These are phyloP conservation scores for Cheilosia urbana DNA, from an alignment of 2,888 invertebrate genomes.

Conservation along the genomic window DNA sequence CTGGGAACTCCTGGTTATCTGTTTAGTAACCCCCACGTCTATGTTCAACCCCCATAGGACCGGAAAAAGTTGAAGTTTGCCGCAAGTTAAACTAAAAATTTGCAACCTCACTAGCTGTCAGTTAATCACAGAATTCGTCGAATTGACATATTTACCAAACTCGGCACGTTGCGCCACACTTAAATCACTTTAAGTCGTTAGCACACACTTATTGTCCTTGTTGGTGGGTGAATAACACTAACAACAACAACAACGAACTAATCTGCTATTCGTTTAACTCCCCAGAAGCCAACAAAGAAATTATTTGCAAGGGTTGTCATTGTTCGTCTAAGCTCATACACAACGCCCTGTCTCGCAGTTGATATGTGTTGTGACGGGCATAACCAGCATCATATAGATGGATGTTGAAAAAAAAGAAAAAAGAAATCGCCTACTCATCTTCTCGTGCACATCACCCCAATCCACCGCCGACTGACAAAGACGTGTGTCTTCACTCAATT, in stretches of 20 bases:
- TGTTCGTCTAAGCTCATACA: conserved; percentile 60
- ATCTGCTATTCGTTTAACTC: conserved; percentile 75
- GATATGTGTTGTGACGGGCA: conserved; percentile 65
- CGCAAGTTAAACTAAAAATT: not conserved
- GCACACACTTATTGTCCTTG: conserved; percentile 68
- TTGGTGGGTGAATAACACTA: conserved; percentile 31
- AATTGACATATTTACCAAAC: conserved; percentile 71
- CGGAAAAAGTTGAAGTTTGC: too few species aligned
- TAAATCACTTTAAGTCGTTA: conserved; percentile 73
- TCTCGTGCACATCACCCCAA: conserved; percentile 43
- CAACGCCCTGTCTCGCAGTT: conserved; percentile 43
- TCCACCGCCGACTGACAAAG: conserved; percentile 58
- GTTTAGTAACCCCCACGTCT: too few species aligned
- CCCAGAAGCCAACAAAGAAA: conserved; percentile 63
- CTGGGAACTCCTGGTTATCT: too few species aligned
- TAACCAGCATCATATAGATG: conserved; percentile 5
- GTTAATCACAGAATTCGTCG: conserved; percentile 65
- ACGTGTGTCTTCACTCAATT: conserved; percentile 77
- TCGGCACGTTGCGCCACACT: conserved; percentile 60
- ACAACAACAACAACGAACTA: conserved; percentile 58
- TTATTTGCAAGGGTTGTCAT: conserved; percentile 74
- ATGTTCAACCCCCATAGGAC: too few species aligned
- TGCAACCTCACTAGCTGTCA: conserved; percentile 60
- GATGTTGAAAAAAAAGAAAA: conserved; percentile 4
- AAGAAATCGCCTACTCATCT: conserved; percentile 70